Evolutionary conservation across 1,140 invertebrate genomes (phyloP).

Genomic region (Nasonia vitripennis): DNA sequence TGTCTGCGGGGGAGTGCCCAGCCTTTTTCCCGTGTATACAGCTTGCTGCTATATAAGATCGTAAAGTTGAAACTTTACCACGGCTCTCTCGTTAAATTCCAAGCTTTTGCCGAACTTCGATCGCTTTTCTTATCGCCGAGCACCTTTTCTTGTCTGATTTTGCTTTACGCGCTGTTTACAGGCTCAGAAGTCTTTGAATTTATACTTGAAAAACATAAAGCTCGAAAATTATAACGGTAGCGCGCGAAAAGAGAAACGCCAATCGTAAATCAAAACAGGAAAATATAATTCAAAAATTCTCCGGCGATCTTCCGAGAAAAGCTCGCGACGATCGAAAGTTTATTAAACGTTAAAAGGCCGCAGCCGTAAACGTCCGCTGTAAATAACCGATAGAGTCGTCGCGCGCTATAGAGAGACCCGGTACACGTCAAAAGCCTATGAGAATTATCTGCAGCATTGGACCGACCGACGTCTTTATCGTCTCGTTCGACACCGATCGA

Average conservation of each 20-base stretch:
- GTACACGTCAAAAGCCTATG: not conserved
- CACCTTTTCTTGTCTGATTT: no score
- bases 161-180: no score
- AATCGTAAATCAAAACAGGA: no score
- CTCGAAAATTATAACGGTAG: no score
- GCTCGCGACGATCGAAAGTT: not conserved
- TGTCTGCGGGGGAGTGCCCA: not conserved
- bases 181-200: no score
- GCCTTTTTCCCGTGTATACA: not conserved
- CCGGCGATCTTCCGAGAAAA: not conserved
- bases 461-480: conserved; percentile 19
- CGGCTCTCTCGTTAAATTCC: not conserved
- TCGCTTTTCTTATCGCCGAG: not conserved
- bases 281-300: not conserved
- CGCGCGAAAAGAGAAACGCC: no score
- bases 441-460: not conserved
- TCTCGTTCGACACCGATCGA: conserved; percentile 13
- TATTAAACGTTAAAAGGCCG: conserved; percentile 16
- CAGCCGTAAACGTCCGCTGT: not conserved
- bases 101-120: not conserved
- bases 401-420: not conserved
- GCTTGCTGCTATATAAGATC: not conserved
- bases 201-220: no score
- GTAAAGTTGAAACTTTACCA: not conserved
- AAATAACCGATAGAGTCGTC: conserved; percentile 17